phyloP scores from a whole-genome alignment of 2,888 invertebrate species.

The Philereme vetulata region DNA sequence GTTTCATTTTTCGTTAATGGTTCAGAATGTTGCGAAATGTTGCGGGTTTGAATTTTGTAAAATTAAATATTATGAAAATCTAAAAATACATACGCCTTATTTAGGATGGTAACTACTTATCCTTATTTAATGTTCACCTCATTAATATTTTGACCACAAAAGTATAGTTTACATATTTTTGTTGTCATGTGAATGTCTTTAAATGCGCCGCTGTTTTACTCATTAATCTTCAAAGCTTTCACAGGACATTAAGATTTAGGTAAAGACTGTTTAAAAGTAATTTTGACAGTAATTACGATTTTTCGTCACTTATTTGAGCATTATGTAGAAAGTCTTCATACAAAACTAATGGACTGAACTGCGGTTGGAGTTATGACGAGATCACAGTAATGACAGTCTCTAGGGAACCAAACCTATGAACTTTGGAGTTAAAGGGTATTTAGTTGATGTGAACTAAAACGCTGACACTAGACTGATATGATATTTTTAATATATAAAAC shows the following conservation, averaged over 20 bases:
- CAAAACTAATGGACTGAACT: slow-evolving; percentile 39
- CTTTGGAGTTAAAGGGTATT: background rate
- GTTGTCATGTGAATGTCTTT: background rate
- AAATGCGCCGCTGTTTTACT: no score
- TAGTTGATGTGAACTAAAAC: background rate
- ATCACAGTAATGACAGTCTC: background rate
- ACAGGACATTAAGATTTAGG: slow-evolving; percentile 9
- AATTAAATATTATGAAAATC: no score
- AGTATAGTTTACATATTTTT: no score
- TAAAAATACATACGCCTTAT: no score
- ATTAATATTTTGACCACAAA: no score
- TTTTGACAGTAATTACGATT: slow-evolving; percentile 9
- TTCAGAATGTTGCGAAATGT: background rate
- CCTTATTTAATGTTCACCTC: no score
- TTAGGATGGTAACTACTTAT: no score
- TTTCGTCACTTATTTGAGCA: slow-evolving; percentile 39
- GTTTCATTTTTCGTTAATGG: slow-evolving; percentile 4
- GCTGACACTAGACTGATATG: no score
- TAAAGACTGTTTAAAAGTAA: slow-evolving; percentile 1
- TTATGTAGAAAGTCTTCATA: slow-evolving; percentile 46
- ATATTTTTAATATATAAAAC: no score
- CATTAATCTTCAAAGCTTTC: background rate
- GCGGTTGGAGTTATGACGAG: slow-evolving; percentile 13
- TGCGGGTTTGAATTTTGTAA: no score
- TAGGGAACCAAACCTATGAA: background rate